A percentile compares a stretch with the other conserved stretches of the same genome.
These are phyloP conservation scores for Sthenelais limicola DNA, from an alignment of 2,888 invertebrate genomes.

Conservation along the genomic window DNA sequence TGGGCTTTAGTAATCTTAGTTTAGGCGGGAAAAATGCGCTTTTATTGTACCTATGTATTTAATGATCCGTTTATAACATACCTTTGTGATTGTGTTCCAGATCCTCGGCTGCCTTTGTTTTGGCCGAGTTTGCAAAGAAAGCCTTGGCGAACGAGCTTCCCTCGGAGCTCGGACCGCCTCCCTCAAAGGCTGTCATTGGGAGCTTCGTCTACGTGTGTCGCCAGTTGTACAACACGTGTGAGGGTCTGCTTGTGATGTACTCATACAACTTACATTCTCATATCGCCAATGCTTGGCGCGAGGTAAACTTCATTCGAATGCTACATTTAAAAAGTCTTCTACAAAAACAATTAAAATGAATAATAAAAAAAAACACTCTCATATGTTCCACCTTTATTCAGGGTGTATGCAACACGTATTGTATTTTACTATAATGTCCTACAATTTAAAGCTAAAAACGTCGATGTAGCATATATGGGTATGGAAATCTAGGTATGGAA, in stretches of 20 bases:
- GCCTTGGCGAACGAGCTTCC: conserved; percentile 62
- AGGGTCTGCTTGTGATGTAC: conserved; percentile 67
- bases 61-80: neutral
- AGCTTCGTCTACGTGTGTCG: conserved; percentile 70
- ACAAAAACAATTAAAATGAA: too few relatives aligned
- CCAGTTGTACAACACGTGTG: conserved; percentile 70
- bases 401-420: too few relatives aligned
- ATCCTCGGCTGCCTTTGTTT: conserved; percentile 68
- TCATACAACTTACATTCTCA: conserved; percentile 66
- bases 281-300: conserved; percentile 64
- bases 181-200: conserved; percentile 65
- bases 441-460: too few relatives aligned
- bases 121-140: conserved; percentile 68
- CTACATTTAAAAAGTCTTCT: too few relatives aligned
- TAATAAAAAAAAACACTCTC: too few relatives aligned
- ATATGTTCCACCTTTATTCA: too few relatives aligned
- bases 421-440: too few relatives aligned
- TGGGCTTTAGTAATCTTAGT: too few relatives aligned
- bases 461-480: too few relatives aligned
- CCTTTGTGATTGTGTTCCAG: conserved; percentile 49
- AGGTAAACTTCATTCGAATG: conserved; percentile 61
- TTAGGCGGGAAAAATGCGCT: too few relatives aligned
- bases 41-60: too few relatives aligned
- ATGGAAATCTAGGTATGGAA: too few relatives aligned
- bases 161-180: conserved; percentile 54